These are phyloP conservation scores for Halictus rubicundus DNA, from an alignment of 1,140 invertebrate genomes.

Conservation along the genomic window DNA sequence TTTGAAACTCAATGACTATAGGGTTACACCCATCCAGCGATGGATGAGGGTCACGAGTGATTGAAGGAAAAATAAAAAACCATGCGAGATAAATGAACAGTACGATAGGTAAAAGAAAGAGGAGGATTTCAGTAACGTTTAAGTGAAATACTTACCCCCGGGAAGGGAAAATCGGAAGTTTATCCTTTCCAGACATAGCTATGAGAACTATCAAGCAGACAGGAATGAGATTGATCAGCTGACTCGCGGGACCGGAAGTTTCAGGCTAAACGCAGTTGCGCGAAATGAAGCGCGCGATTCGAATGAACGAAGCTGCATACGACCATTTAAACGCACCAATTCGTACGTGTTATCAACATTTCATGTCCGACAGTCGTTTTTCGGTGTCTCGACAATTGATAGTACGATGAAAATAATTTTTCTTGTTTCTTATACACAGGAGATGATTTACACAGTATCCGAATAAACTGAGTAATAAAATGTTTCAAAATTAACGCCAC, in stretches of 20 bases:
- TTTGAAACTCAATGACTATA: slow-evolving; percentile 48
- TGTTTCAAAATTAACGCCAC: neutral
- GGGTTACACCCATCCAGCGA: slow-evolving; percentile 76
- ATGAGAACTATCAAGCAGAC: slow-evolving; percentile 65
- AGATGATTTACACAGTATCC: neutral
- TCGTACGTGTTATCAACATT: neutral
- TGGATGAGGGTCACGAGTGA: neutral
- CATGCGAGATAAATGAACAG: slow-evolving; percentile 23
- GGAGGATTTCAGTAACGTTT: slow-evolving; percentile 4
- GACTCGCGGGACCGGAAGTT: slow-evolving; percentile 72
- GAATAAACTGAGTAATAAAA: neutral
- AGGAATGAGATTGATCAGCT: slow-evolving; percentile 79
- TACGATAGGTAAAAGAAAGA: neutral
- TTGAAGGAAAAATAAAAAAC: slow-evolving; percentile 16
- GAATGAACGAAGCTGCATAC: neutral
- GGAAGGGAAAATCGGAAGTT: slow-evolving; percentile 97
- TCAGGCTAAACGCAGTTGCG: neutral
- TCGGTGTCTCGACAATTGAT: neutral
- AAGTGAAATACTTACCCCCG: slow-evolving; percentile 91
- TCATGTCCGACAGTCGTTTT: neutral
- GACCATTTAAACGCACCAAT: neutral
- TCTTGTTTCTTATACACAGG: neutral
- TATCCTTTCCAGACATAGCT: slow-evolving; percentile 97
- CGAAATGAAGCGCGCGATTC: slow-evolving; percentile 39
- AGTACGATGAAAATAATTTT: neutral